Conservation (phyloP, 2,113 vertebrate species). For the Megaceryle torquata region DNA sequence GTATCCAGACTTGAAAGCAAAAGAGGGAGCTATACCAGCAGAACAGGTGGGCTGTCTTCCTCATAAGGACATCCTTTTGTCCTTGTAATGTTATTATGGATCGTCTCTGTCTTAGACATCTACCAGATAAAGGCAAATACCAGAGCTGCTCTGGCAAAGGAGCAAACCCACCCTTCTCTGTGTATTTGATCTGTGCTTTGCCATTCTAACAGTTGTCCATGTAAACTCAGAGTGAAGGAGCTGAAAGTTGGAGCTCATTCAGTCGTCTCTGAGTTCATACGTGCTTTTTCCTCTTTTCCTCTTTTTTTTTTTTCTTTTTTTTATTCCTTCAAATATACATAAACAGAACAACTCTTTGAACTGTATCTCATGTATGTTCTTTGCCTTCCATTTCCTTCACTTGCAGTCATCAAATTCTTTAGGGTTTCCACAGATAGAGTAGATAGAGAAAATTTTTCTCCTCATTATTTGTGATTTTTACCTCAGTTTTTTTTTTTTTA, state of each 20-base stretch:
- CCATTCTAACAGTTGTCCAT: background rate
- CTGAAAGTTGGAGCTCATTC: background rate
- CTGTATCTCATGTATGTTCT: background rate
- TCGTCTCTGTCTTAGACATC: background rate
- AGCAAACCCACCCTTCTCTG: background rate
- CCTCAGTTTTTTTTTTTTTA: background rate
- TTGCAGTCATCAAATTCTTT: background rate
- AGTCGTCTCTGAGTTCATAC: background rate
- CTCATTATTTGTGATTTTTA: background rate
- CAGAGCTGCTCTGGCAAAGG: background rate
- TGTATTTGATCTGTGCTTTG: background rate
- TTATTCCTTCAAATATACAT: background rate
- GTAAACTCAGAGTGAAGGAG: background rate
- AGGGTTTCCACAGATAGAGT: background rate
- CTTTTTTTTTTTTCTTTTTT: background rate
- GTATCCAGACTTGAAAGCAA: background rate
- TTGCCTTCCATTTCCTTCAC: conserved; percentile 23
- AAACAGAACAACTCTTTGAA: background rate
- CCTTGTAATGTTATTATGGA: background rate
- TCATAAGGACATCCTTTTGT: background rate
- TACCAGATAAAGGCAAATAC: background rate
- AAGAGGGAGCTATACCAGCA: background rate
- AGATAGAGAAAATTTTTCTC: background rate
- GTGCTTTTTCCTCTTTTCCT: background rate
- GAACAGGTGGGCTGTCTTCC: background rate